Percentiles rank a stretch among this genome's conserved stretches.
These are phyloP conservation scores for Nerophis lumbriciformis DNA, from an alignment of 2,113 vertebrate genomes.

Conservation along the genomic window DNA sequence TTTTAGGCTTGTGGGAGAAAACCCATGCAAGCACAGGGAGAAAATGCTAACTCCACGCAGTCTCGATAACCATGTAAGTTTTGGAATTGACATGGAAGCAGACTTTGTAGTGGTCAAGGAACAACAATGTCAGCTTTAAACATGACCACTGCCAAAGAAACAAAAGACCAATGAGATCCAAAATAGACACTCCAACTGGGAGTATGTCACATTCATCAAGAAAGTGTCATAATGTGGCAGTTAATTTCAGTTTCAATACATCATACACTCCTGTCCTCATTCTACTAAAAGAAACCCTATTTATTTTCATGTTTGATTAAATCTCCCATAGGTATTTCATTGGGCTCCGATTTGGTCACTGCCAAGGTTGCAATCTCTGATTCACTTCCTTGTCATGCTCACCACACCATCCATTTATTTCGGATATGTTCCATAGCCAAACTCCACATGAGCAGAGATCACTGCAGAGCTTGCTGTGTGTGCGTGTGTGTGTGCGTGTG, in stretches of 20 bases:
- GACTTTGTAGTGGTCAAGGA: neutral
- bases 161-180: neutral
- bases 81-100: neutral
- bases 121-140: neutral
- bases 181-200: neutral
- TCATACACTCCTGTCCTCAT: neutral
- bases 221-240: neutral
- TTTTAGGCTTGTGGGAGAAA: too few relatives aligned
- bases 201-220: neutral
- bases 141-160: neutral
- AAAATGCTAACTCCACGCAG: too few relatives aligned
- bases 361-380: neutral
- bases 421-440: conserved; percentile 12
- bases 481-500: conserved; percentile 28
- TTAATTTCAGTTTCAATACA: neutral
- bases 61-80: too few relatives aligned
- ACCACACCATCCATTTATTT: conserved; percentile 18
- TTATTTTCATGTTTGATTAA: neutral
- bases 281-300: too few relatives aligned
- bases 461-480: conserved; percentile 25
- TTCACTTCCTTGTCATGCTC: conserved; percentile 7
- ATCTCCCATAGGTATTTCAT: neutral
- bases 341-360: neutral
- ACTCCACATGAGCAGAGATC: conserved; percentile 24
- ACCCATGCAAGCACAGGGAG: too few relatives aligned